These are phyloP conservation scores for Agapornis canus DNA, from an alignment of 2,797 vertebrate species.

Conservation along the genomic window DNA sequence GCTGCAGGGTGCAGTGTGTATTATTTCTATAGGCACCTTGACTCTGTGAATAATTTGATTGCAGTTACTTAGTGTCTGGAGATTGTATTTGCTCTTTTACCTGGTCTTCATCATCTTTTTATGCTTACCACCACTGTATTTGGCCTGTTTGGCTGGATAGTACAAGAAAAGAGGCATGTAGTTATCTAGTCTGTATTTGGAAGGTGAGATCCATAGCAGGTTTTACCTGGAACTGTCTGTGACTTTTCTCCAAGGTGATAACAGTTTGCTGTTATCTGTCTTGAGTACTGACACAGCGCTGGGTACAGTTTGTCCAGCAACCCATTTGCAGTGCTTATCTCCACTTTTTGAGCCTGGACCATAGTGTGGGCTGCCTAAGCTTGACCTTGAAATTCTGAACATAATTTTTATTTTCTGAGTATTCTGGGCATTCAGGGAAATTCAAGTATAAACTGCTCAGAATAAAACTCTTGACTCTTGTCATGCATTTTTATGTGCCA, in stretches of 20 bases:
- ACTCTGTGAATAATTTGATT: not conserved
- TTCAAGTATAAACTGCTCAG: not conserved
- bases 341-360: not conserved
- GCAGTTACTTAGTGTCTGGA: not conserved
- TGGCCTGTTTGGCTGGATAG: not conserved
- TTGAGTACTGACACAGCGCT: not conserved
- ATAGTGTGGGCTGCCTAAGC: not conserved
- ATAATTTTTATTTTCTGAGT: not conserved
- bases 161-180: not conserved
- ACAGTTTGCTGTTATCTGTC: not conserved
- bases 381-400: not conserved
- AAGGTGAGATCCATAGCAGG: not conserved
- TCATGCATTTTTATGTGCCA: not conserved
- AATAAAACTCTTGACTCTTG: not conserved
- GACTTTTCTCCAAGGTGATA: not conserved
- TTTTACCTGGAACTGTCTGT: not conserved
- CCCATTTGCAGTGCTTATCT: rapidly evolving
- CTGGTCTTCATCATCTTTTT: not conserved
- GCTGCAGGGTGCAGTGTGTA: not conserved
- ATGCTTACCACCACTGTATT: not conserved
- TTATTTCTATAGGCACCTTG: not conserved
- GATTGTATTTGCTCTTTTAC: not conserved
- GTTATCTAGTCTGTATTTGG: not conserved
- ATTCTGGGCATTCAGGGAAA: not conserved
- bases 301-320: not conserved